Evolutionary conservation across 1,140 invertebrate genomes (phyloP).

Genomic region (Bombus consobrinus): DNA sequence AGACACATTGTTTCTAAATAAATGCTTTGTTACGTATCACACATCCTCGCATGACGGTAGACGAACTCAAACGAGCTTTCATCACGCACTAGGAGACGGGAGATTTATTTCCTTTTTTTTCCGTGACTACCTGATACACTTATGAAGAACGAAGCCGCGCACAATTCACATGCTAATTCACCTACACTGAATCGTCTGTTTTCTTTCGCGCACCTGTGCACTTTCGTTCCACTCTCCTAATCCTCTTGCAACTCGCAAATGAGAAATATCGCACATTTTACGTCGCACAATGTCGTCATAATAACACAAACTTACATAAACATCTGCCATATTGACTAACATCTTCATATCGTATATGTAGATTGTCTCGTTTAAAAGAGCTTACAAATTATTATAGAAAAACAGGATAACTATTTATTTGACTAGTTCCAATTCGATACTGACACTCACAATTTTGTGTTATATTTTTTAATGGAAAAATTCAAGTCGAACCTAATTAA

Average conservation of each 20-base stretch:
- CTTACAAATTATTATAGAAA: background rate
- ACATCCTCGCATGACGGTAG: background rate
- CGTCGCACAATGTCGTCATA: background rate
- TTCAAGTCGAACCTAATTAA: no score
- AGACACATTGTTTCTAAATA: constrained; percentile 17
- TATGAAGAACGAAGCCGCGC: constrained; percentile 2
- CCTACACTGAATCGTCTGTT: constrained; percentile 29
- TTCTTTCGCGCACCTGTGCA: constrained; percentile 33
- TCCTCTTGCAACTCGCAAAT: constrained; percentile 14
- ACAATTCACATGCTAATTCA: constrained; percentile 63
- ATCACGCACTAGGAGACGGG: constrained; percentile 18
- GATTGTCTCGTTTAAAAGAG: no score
- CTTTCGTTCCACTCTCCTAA: constrained; percentile 63
- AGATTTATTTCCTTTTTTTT: constrained; percentile 18
- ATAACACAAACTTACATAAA: constrained; percentile 9
- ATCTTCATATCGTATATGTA: background rate
- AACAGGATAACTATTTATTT: background rate
- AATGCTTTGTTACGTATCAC: background rate
- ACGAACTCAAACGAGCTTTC: constrained; percentile 40
- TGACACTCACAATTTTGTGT: no score
- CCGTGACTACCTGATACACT: constrained; percentile 14
- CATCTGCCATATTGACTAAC: background rate
- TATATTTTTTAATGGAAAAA: no score
- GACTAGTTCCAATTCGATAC: background rate
- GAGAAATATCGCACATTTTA: constrained; percentile 26